Percentiles rank a stretch among this genome's conserved stretches.
Conservation (phyloP, 2,797 vertebrate species). For the Botia kubotai region DNA sequence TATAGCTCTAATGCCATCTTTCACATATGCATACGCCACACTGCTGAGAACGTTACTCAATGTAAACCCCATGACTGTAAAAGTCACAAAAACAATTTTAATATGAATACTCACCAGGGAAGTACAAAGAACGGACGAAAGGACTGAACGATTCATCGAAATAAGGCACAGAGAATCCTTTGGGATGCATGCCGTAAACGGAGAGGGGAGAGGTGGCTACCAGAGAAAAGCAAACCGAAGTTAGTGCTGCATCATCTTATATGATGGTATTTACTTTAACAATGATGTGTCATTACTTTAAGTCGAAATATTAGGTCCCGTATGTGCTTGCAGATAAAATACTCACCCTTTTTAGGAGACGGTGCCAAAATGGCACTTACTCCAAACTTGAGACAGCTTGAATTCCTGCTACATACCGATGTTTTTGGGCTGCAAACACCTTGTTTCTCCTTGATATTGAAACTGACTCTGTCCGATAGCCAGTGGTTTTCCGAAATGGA, state of each 20-base stretch:
- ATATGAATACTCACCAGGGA: constrained; percentile 86
- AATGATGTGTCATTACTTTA: not conserved
- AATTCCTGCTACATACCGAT: constrained; percentile 74
- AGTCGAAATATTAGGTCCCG: not conserved
- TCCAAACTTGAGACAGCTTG: constrained; percentile 94
- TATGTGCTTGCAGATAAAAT: not conserved
- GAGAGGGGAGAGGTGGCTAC: constrained; percentile 80
- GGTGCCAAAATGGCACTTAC: constrained; percentile 95
- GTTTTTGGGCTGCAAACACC: constrained; percentile 82
- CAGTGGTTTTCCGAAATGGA: constrained; percentile 71
- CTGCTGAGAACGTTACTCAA: constrained; percentile 61
- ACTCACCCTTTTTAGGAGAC: constrained; percentile 87
- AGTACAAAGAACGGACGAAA: constrained; percentile 92
- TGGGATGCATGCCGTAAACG: constrained; percentile 82
- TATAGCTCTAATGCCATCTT: no score
- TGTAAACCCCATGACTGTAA: not conserved
- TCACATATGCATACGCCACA: constrained; percentile 10
- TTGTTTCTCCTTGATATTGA: constrained; percentile 68
- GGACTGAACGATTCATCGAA: constrained; percentile 93
- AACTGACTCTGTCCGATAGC: constrained; percentile 59
- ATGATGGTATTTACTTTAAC: not conserved
- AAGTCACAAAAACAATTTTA: not conserved
- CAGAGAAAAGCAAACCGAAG: constrained; percentile 47
- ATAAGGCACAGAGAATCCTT: constrained; percentile 90
- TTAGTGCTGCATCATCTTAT: constrained; percentile 28